Base-by-base conservation (phyloP, 2,888 invertebrate genomes). In the Agriopis aurantiaria region DNA sequence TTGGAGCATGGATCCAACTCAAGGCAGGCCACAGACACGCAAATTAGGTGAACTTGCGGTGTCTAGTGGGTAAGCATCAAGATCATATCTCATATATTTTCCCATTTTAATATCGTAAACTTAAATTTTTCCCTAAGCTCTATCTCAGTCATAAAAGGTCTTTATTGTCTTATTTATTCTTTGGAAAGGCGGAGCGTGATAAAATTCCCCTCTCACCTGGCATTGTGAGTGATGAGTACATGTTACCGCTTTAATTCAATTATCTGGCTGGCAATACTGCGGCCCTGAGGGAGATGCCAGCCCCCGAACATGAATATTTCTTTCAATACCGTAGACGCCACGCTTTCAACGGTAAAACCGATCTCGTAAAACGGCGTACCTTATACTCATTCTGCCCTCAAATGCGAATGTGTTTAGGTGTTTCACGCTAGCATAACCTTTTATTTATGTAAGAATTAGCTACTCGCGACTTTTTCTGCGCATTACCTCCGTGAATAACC, bases 211-310 rank as follows among this genome's bases (percentile, higher is more conserved):
- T 69, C 69, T 73, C 84, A 87, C 85, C 87, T 88, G 86, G 80
- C 80, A 82, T 74, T 73, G 75, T 85, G 87, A 88, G 84, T 84
- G 87, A 87, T 88, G 86, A 86, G 79, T 81, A 84, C 82, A 85
- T 79, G 80, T 79, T 80, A 80, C 82, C 76, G 81, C 79, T 83
- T 80, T 88, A 87, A 88, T 88, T 88, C 85, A 87, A 88, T 88
- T 88, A 88, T 81, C 80, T 74, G 78, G 74, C 76, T 67, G 77
- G 77, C 76, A 75, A 75, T 80, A 77, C 77, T 77, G 74, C 73
- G 68, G 71, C 77, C 78, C 76, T 75, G 68, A 69, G 81, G 79
- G 79, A 80, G 77, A 76, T 74, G 77, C 74, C 75, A 75, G 67
- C 69, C 73, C 67, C 68, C 65, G 55, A 74, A 72, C 71, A 74